phyloP scores from a whole-genome alignment of 2,113 vertebrate genomes.

The Toxotes jaculatrix region DNA sequence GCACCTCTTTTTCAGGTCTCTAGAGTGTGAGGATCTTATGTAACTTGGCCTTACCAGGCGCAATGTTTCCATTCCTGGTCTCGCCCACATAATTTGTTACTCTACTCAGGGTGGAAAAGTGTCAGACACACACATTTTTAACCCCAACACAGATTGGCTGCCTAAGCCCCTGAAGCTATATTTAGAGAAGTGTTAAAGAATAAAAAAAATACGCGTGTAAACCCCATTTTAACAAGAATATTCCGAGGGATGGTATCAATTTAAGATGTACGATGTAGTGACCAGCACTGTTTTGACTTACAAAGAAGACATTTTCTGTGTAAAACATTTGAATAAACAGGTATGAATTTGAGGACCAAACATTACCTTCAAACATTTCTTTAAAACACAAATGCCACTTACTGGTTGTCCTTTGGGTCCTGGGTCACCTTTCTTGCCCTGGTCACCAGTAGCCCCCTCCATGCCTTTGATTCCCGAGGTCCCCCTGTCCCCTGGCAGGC shows the following conservation, averaged over 20 bases:
- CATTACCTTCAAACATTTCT: not conserved
- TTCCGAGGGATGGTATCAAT: slow-evolving; percentile 40
- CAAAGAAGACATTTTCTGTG: not conserved
- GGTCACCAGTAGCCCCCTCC: slow-evolving; percentile 89
- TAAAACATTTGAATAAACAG: not conserved
- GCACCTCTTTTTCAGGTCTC: slow-evolving; percentile 68
- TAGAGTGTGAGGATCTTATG: slow-evolving; percentile 68
- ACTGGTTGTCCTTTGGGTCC: slow-evolving; percentile 92
- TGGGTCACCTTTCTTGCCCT: slow-evolving; percentile 88
- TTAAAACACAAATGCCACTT: slow-evolving; percentile 65
- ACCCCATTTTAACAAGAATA: slow-evolving; percentile 27
- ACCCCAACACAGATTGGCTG: slow-evolving; percentile 48
- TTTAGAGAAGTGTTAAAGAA: slow-evolving; percentile 64
- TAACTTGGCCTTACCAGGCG: slow-evolving; percentile 66
- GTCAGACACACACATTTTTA: slow-evolving; percentile 62
- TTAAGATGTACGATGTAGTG: not conserved
- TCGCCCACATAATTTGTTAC: slow-evolving; percentile 74
- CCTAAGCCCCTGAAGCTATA: slow-evolving; percentile 58
- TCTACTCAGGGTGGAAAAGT: slow-evolving; percentile 68
- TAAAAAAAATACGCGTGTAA: slow-evolving; percentile 18
- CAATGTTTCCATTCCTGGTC: slow-evolving; percentile 77
- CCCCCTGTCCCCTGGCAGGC: slow-evolving; percentile 90
- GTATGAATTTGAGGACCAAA: not conserved
- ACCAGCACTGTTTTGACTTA: not conserved
- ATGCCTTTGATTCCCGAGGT: slow-evolving; percentile 87